A percentile compares a stretch with the other conserved stretches of the same genome.
Conservation (phyloP, 2,888 invertebrate species). For the Lithosia quadra region DNA sequence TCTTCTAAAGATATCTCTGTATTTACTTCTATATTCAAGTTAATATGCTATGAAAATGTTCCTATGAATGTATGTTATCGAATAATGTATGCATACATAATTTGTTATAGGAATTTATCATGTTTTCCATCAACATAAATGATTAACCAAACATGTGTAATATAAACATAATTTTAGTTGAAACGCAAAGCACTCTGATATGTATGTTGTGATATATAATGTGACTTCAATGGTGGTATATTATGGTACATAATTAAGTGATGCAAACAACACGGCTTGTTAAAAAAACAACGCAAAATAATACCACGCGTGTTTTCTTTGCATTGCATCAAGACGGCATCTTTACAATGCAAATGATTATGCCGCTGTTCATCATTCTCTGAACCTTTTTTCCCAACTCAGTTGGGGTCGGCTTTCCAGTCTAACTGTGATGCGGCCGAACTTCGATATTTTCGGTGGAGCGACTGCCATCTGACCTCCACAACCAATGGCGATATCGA, state of each 20-base stretch:
- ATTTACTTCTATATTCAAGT: conserved; percentile 11
- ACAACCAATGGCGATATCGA: too few relatives aligned
- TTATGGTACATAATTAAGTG: background rate
- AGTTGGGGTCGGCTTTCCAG: too few relatives aligned
- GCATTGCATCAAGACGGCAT: background rate
- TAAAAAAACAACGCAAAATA: background rate
- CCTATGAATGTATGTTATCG: background rate
- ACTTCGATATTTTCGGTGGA: too few relatives aligned
- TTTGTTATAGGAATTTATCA: background rate
- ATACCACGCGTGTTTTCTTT: background rate
- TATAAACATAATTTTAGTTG: background rate
- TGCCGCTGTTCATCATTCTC: too few relatives aligned
- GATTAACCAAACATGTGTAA: background rate
- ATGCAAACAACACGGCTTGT: background rate
- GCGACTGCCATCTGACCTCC: too few relatives aligned
- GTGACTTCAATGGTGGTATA: background rate
- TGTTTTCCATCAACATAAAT: background rate
- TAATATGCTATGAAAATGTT: background rate
- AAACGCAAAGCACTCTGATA: background rate
- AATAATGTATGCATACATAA: background rate
- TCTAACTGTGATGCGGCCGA: too few relatives aligned
- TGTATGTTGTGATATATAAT: background rate
- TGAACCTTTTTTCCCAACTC: too few relatives aligned
- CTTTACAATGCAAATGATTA: background rate
- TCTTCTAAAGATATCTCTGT: conserved; percentile 14